Base-by-base conservation (phyloP, 2,113 vertebrate genomes). In the Puntigrus tetrazona region DNA sequence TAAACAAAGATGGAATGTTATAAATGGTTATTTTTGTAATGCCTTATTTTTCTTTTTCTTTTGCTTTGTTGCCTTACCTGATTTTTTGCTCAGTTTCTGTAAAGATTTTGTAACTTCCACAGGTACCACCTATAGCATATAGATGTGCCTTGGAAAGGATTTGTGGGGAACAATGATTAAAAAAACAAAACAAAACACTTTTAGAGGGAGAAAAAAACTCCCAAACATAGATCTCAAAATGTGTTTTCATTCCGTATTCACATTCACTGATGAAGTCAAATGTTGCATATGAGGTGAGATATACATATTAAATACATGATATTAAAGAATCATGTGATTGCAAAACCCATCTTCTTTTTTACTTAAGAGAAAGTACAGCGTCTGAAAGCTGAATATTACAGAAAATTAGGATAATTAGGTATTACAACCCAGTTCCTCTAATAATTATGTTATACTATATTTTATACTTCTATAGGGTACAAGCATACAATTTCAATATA, bases 11-110 rank as follows among this genome's bases (percentile, higher is more conserved):
- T 1, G 2, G 13, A 50, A 38, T 41, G 3, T 67, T 27, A 45
- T 80, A 47, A 45, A 79, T 38, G 52, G 7, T 6, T 86, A 22
- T 82, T 69, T 34, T 47, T 61, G 22, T 76, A 52, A 86, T 43
- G 57, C 1, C 11, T 13, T 84, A 27, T 8, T 22, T 52, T 59
- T 47, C 6, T 50, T 47, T 16, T 25, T 10, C 9, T 55, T 27
- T 43, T 45, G 25, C 25, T 74, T 52, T 41, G 76, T 61, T 78
- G 55, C 22, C 27, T 76, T 77, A 45, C 16, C 29, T n/a, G 31
- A 65, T 31, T 57, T 69, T 59, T n/a, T 69, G 47, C 25, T 47
- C 7, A 70, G 45, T 63, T 75, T n/a, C 18, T 18, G 52, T 34
- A 20, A 36, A 47, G 1, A 8, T 11, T 31, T 31, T 57, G 9